A percentile compares a stretch with the other conserved stretches of the same genome.
Conservation (phyloP, 2,888 invertebrate species). For the Cheilosia variabilis region DNA sequence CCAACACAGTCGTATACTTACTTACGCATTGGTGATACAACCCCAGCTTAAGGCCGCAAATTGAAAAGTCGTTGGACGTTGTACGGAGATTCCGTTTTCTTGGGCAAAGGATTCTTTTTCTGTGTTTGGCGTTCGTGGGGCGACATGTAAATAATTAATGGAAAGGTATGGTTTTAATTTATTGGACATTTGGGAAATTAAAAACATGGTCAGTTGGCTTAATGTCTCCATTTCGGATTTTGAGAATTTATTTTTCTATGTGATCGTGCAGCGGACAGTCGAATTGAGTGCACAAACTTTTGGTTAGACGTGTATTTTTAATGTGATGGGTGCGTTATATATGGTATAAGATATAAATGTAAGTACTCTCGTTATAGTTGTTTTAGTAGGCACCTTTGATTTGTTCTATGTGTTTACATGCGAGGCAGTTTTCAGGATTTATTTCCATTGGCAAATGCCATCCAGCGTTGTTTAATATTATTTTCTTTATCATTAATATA, state of each 20-base stretch:
- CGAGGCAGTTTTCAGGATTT: too few species aligned
- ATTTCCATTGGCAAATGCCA: too few species aligned
- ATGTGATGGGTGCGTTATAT: background rate
- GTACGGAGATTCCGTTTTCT: slow-evolving; percentile 54
- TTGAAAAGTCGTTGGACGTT: slow-evolving; percentile 69
- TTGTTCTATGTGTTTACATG: too few species aligned
- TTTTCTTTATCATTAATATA: too few species aligned
- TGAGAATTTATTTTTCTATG: slow-evolving; percentile 63
- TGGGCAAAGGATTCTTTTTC: slow-evolving; percentile 50
- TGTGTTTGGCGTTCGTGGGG: slow-evolving; percentile 59
- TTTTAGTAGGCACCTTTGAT: background rate
- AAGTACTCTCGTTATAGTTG: too few species aligned
- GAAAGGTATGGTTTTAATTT: slow-evolving; percentile 76
- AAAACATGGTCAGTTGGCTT: slow-evolving; percentile 75
- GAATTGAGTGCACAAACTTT: slow-evolving; percentile 25
- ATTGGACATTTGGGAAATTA: slow-evolving; percentile 76
- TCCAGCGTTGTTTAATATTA: too few species aligned
- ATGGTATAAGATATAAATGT: too few species aligned
- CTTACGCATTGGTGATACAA: slow-evolving; percentile 71
- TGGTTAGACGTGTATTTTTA: slow-evolving; percentile 11
- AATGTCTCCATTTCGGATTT: slow-evolving; percentile 73
- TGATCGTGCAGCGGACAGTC: slow-evolving; percentile 62
- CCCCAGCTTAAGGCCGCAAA: slow-evolving; percentile 69
- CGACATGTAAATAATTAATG: slow-evolving; percentile 75
- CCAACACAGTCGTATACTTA: slow-evolving; percentile 55